Base-by-base conservation (phyloP, 2,888 invertebrate species). In the Limenitis camilla region DNA sequence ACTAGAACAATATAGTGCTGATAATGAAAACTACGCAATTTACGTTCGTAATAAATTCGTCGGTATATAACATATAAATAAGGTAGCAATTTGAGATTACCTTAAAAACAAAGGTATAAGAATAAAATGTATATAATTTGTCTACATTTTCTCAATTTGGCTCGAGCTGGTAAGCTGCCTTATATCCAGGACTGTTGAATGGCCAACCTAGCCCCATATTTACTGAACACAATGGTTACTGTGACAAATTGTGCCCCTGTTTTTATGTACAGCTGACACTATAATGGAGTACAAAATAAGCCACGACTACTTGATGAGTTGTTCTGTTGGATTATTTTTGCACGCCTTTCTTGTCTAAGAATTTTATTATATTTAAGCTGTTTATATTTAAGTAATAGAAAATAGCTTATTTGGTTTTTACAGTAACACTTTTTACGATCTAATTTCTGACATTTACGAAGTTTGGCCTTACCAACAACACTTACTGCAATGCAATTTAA, bases 221-320 rank as follows among this genome's bases (percentile, higher is more conserved):
- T 29, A 45, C 38, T 36, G 45, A 29, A 43, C 32, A 32, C 29
- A 30, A 44, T 40, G 33, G 43, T 44, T 43, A 28, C 41, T 39
- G 33, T 36, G 57, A 57, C 57, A 57, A 57, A 57, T 57, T 54
- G 46, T 52, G 49, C 40, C 42, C 47, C 39, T 35, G 52, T 53
- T 43, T 40, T 45, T 45, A 43, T 39, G 30, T 40, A 33, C 28
- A 33, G 35, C 28, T 51, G 45, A 45, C 50, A 51, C 33, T 40
- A 51, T 51, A 45, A 40, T 45, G 40, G 40, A 29, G n/a, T 45
- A 45, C 30, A 38, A 38, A 5, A 36, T 38, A 29, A n/a, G 36
- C 5, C 36, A 36, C 29, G 38, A 45, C 38, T 45, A 19, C 19
- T 19, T 19, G 3, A 19, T 19, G 30, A 38, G 19, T 8, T 29